Base-by-base conservation (phyloP, 2,888 invertebrate genomes). In the Ischnus inquisitorius region DNA sequence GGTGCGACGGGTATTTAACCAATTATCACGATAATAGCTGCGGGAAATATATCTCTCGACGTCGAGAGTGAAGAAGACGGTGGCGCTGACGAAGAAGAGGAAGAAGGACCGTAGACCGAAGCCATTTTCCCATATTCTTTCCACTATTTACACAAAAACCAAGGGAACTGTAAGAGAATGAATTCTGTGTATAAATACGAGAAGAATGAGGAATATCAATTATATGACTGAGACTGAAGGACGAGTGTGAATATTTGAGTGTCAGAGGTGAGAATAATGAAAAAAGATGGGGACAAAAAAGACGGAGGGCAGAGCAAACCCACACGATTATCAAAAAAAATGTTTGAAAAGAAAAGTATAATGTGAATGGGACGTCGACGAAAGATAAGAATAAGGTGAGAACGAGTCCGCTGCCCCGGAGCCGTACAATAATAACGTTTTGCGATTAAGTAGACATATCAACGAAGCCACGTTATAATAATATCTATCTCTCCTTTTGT, bases 381-480 rank as follows among this genome's bases (percentile, higher is more conserved):
- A 60, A 6, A 43, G 64, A 65, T 25, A 39, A 39, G 57, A 54
- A 16, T 14, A 14, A 19, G 41, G 48, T 41, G 60, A 10, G 57
- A 74, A 77, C 8, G 68, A 67, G 74, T 60, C 79, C 65, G 79
- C 86, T 84, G 77, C 43, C 60, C 80, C 78, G 65, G 85, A 89
- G 85, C 83, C 89, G 90, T 90, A 89, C 90, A 90, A 90, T 91
- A 90, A 89, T 86, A 87, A 87, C 34, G 67, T 90, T 87, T 89
- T 79, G 86, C 86, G 78, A 86, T 90, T 90, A 90, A 89, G 90
- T 91, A 91, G 90, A 91, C 91, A 91, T 91, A 91, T 91, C 91
- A 91, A 91, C 91, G 92, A 91, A 91, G 79, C 82, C 80, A 83
- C 83, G 85, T 88, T 88, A 83, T 88, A 82, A 88, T 87, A 71